Evolutionary conservation across 2,113 vertebrate genomes (phyloP).

Genomic region (Cariama cristata): DNA sequence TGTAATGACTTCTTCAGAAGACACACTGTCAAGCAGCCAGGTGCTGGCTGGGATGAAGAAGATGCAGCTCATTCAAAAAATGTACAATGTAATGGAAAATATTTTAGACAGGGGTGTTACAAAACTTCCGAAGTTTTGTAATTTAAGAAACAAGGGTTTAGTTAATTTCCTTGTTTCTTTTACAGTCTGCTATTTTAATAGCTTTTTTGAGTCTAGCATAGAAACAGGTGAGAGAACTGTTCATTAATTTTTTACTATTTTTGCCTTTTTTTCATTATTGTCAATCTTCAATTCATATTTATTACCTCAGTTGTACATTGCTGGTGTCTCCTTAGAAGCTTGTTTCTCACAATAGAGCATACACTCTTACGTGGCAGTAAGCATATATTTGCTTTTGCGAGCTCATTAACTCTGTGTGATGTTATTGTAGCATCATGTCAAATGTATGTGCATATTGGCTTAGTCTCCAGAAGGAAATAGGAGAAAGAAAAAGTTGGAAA

Average conservation of each 20-base stretch:
- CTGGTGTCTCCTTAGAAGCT: not conserved
- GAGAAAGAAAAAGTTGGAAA: not conserved
- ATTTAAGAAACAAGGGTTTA: not conserved
- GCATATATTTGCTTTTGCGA: not conserved
- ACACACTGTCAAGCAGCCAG: not conserved
- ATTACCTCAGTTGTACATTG: not conserved
- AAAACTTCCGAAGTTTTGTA: not conserved
- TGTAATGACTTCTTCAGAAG: not conserved
- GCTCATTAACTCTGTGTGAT: not conserved
- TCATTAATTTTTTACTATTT: not conserved
- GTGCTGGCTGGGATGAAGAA: not conserved
- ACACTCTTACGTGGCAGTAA: not conserved
- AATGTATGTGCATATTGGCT: not conserved
- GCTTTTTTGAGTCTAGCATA: not conserved
- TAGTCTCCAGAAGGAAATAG: not conserved
- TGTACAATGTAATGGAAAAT: not conserved
- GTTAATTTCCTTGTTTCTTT: not conserved
- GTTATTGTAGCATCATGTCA: not conserved
- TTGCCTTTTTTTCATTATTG: not conserved
- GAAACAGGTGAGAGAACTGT: not conserved
- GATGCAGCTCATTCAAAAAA: not conserved
- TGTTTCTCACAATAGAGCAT: not conserved
- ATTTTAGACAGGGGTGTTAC: not conserved
- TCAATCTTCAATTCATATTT: not conserved
- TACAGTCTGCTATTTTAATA: not conserved